phyloP scores from a whole-genome alignment of 92 coral and sea anemone species.

The Epizoanthus scotinus region DNA sequence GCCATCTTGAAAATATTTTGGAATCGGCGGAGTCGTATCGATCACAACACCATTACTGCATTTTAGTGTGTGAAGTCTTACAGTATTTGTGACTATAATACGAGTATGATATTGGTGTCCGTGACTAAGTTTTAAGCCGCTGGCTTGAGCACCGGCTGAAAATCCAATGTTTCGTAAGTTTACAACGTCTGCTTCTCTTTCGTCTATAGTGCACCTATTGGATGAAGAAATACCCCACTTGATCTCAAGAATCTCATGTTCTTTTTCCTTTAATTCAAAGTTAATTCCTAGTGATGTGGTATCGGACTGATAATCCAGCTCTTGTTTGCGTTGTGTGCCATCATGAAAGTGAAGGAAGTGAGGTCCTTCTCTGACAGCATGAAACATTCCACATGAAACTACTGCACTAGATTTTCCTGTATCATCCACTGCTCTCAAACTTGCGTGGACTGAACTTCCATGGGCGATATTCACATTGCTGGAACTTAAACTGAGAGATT shows the following conservation, averaged over 20 bases:
- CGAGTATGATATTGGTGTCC: constrained; percentile 70
- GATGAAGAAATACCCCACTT: constrained; percentile 74
- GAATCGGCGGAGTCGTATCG: constrained; percentile 76
- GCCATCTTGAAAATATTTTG: constrained; percentile 55
- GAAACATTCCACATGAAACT: constrained; percentile 64
- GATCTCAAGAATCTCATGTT: constrained; percentile 46
- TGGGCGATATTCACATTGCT: too few species aligned
- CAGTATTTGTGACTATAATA: constrained; percentile 46
- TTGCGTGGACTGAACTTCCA: constrained; percentile 62
- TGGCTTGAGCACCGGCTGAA: constrained; percentile 52
- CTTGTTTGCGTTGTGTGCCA: constrained; percentile 51
- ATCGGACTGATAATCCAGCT: constrained; percentile 72
- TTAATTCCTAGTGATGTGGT: constrained; percentile 55
- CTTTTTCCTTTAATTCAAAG: constrained; percentile 51
- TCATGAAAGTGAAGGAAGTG: constrained; percentile 62
- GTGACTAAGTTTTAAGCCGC: constrained; percentile 66
- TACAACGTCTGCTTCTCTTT: constrained; percentile 61
- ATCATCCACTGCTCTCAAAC: constrained; percentile 72
- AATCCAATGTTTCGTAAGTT: constrained; percentile 66
- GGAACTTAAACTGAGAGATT: constrained; percentile 50
- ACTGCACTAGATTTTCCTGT: constrained; percentile 57
- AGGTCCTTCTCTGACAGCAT: constrained; percentile 70
- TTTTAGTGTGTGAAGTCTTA: constrained; percentile 66
- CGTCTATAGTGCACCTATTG: constrained; percentile 57
- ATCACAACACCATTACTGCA: constrained; percentile 83